phyloP scores from a whole-genome alignment of 2,888 invertebrate species.

The Cataglyphis cursor region DNA sequence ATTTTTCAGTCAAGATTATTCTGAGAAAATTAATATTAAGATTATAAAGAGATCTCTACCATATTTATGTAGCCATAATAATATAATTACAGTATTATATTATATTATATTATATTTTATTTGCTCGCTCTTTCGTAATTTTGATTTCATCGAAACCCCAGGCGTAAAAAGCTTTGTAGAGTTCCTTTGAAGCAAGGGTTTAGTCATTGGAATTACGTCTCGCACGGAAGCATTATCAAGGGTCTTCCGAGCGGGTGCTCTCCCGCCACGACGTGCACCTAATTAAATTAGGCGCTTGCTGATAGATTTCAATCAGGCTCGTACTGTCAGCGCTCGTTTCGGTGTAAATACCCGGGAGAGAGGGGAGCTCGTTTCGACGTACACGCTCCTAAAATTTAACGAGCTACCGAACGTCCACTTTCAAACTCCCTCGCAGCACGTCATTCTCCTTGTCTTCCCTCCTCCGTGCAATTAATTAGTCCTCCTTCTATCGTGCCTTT shows the following conservation, averaged over 20 bases:
- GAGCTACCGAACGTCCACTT: conserved; percentile 73
- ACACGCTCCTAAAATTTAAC: conserved; percentile 80
- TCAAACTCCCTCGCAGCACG: conserved; percentile 72
- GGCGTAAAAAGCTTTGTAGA: background rate
- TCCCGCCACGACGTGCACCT: conserved; percentile 66
- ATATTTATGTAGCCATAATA: background rate
- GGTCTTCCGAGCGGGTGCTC: conserved; percentile 57
- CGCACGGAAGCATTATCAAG: conserved; percentile 55
- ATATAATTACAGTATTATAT: background rate
- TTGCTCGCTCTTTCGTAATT: background rate
- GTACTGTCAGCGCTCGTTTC: conserved; percentile 68
- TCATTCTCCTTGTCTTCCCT: conserved; percentile 67
- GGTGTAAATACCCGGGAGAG: conserved; percentile 60
- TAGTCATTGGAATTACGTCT: conserved; percentile 50
- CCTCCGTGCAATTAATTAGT: conserved; percentile 73
- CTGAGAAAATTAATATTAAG: background rate
- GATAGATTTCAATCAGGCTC: conserved; percentile 80
- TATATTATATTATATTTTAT: too few relatives aligned
- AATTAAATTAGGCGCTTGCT: conserved; percentile 79
- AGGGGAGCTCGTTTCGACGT: conserved; percentile 65
- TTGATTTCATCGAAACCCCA: background rate
- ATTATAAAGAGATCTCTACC: background rate
- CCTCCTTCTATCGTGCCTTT: conserved; percentile 59
- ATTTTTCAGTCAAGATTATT: background rate
- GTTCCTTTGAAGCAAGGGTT: conserved; percentile 25